phyloP scores from a whole-genome alignment of 1,140 invertebrate species.

The Eupristina koningsbergeri region DNA sequence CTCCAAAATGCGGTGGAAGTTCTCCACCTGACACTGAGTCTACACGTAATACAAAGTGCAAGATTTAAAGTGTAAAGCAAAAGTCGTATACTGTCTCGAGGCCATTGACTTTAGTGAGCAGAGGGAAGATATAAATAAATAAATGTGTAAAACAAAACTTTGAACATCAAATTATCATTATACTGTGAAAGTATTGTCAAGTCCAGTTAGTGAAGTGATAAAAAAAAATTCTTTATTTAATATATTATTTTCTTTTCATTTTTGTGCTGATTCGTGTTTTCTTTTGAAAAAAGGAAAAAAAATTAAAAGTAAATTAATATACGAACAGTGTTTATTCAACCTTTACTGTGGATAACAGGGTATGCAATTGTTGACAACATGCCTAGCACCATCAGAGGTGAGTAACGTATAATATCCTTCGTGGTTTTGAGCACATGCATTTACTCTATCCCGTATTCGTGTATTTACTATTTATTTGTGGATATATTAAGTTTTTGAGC shows the following conservation, averaged over 20 bases:
- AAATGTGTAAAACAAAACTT: neutral
- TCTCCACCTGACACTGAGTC: conserved; percentile 50
- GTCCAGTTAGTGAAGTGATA: conserved; percentile 27
- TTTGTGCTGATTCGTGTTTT: conserved; percentile 21
- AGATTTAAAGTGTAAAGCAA: neutral
- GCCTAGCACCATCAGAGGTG: conserved; percentile 76
- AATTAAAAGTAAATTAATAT: neutral
- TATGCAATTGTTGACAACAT: conserved; percentile 71
- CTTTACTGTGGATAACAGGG: conserved; percentile 64
- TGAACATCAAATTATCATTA: conserved; percentile 9
- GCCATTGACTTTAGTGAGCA: conserved; percentile 20
- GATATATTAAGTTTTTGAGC: no score
- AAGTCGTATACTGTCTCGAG: conserved; percentile 7
- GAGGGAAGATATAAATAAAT: neutral
- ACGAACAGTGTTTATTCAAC: neutral
- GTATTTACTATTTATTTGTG: no score
- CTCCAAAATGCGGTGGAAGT: conserved; percentile 58
- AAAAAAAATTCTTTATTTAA: neutral
- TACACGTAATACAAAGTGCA: neutral
- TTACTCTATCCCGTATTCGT: no score
- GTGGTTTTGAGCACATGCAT: no score
- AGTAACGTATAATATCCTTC: no score
- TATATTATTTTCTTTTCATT: neutral
- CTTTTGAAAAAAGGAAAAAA: neutral
- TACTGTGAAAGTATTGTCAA: neutral